phyloP scores from a whole-genome alignment of 1,140 invertebrate species.

The Apis dorsata region DNA sequence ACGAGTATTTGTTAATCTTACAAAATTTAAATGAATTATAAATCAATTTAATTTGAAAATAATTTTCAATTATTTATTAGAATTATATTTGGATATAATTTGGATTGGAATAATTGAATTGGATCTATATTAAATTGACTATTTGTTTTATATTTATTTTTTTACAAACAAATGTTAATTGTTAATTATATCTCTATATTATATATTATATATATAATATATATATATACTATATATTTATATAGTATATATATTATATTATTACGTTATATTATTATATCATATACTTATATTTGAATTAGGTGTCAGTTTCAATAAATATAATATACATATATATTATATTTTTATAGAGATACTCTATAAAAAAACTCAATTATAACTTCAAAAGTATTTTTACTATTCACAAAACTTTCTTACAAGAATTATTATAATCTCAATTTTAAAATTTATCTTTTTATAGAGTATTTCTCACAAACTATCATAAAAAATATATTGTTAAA shows the following conservation, averaged over 20 bases:
- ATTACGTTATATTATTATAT: neutral
- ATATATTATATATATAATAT: no score
- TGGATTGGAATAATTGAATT: neutral
- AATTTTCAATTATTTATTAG: neutral
- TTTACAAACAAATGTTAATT: no score
- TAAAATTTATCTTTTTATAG: neutral
- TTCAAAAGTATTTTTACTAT: neutral
- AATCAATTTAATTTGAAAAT: neutral
- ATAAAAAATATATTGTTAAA: neutral
- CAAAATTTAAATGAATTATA: neutral
- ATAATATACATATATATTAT: neutral
- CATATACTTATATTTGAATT: slow-evolving; percentile 1
- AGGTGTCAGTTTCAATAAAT: neutral
- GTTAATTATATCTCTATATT: no score
- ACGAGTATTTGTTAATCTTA: neutral
- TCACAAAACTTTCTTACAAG: neutral
- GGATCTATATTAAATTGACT: neutral
- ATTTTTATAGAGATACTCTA: neutral
- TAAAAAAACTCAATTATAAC: neutral
- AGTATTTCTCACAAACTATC: neutral
- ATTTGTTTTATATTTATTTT: neutral
- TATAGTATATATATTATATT: neutral
- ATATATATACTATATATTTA: neutral
- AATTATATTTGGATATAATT: neutral
- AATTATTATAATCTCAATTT: no score